A percentile compares a stretch with the other conserved stretches of the same genome.
Evolutionary conservation across 2,113 vertebrate species (phyloP).

Genomic region (Malurus alboscapulatus): DNA sequence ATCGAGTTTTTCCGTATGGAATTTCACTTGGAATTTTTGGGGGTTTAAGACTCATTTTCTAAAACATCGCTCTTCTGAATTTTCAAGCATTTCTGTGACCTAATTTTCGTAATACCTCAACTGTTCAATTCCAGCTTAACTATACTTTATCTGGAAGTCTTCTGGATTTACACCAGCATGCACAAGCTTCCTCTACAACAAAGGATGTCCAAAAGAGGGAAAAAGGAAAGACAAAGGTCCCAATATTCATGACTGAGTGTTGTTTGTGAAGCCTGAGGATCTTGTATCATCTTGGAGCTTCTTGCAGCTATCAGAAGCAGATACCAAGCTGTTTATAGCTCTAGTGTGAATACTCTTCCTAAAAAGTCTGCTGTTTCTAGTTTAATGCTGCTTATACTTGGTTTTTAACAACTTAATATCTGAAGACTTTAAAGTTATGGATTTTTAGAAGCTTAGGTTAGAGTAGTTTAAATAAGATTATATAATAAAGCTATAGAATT

Average conservation of each 20-base stretch:
- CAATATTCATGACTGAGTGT: not conserved
- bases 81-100: not conserved
- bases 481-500: not conserved
- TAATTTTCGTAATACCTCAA: not conserved
- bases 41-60: not conserved
- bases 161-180: not conserved
- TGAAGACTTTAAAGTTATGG: not conserved
- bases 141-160: not conserved
- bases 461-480: not conserved
- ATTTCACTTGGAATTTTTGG: not conserved
- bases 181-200: not conserved
- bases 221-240: not conserved
- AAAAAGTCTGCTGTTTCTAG: not conserved
- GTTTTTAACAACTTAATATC: not conserved
- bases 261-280: not conserved
- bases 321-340: not conserved
- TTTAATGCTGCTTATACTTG: not conserved
- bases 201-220: not conserved
- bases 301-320: not conserved
- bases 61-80: not conserved
- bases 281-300: not conserved
- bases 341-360: not conserved
- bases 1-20: not conserved
- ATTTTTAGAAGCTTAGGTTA: not conserved
- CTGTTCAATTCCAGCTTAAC: not conserved